A percentile compares a stretch with the other conserved stretches of the same genome.
phyloP scores from a whole-genome alignment of 2,888 invertebrate species.

The Papilio demoleus region DNA sequence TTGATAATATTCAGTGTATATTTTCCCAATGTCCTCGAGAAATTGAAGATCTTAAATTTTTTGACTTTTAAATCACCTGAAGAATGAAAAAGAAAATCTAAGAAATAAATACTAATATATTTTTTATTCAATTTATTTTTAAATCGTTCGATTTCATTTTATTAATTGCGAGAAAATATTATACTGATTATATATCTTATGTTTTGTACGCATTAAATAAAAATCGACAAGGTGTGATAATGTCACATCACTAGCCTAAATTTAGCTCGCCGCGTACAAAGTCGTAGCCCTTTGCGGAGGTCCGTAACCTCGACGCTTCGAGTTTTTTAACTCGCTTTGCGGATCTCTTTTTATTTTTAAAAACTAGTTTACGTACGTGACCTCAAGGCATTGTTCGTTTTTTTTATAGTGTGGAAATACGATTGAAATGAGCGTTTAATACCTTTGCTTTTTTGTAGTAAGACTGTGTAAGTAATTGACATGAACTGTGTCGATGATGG shows the following conservation, averaged over 20 bases:
- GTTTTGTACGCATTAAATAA: neutral
- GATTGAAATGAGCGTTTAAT: conserved; percentile 12
- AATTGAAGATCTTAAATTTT: too few relatives aligned
- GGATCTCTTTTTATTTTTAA: conserved; percentile 23
- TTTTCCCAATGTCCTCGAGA: neutral
- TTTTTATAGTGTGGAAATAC: neutral
- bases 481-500: too few relatives aligned
- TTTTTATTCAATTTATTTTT: too few relatives aligned
- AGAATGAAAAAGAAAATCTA: too few relatives aligned
- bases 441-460: neutral
- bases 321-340: conserved; percentile 31
- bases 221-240: conserved; percentile 17
- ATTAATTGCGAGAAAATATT: neutral
- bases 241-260: conserved; percentile 45
- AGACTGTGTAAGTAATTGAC: neutral
- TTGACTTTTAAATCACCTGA: too few relatives aligned
- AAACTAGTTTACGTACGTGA: conserved; percentile 32
- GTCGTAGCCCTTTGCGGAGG: conserved; percentile 47
- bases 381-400: conserved; percentile 7
- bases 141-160: neutral
- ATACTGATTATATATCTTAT: neutral
- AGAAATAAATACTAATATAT: too few relatives aligned
- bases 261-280: conserved; percentile 44
- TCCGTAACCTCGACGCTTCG: conserved; percentile 45
- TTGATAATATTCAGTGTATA: too few relatives aligned